phyloP scores from a whole-genome alignment of 2,888 invertebrate species.

The Stictocephala bisonia region DNA sequence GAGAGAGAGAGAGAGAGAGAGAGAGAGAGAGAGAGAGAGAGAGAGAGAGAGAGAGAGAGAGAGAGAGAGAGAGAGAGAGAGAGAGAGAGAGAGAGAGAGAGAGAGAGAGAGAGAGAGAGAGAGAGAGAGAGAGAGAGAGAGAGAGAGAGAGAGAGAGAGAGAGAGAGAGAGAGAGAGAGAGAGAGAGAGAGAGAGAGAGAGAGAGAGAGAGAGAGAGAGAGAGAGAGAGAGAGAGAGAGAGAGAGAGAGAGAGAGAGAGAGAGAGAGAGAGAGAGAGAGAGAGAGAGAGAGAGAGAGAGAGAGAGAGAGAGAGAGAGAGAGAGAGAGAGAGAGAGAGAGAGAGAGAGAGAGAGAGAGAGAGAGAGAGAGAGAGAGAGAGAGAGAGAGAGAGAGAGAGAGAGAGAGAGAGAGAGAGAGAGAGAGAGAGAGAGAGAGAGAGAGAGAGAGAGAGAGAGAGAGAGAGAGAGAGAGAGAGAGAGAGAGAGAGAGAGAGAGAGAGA shows the following conservation, averaged over 20 bases:
- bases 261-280: neutral
- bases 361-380: constrained; percentile 26
- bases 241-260: neutral
- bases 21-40: neutral
- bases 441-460: neutral
- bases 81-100: neutral
- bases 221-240: neutral
- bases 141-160: neutral
- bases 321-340: neutral
- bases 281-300: neutral
- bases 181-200: neutral
- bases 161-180: neutral
- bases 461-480: neutral
- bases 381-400: constrained; percentile 13
- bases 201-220: neutral
- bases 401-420: neutral
- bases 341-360: constrained; percentile 19
- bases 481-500: neutral
- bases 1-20: neutral
- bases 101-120: neutral
- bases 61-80: neutral
- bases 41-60: neutral
- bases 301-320: neutral
- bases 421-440: neutral
- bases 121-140: neutral